A percentile compares a stretch with the other conserved stretches of the same genome.
Evolutionary conservation across 1,140 invertebrate genomes (phyloP).

Genomic region (Papilio xuthus): DNA sequence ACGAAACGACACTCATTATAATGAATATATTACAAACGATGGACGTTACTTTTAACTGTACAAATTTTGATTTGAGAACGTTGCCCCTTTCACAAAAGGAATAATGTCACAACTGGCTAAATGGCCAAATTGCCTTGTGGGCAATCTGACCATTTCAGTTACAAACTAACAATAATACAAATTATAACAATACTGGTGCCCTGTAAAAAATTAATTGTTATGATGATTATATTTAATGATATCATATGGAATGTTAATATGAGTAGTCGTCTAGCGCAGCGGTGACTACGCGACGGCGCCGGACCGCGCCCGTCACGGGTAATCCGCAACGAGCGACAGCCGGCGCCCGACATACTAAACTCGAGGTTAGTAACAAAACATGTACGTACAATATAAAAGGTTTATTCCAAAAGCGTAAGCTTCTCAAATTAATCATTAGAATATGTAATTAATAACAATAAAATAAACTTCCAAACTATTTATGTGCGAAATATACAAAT

Average conservation of each 20-base stretch:
- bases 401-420: slow-evolving; percentile 82
- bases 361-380: slow-evolving; percentile 82
- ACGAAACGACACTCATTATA: slow-evolving; percentile 82
- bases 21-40: slow-evolving; percentile 82
- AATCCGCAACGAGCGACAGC: slow-evolving; percentile 49
- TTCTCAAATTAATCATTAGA: slow-evolving; percentile 77
- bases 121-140: slow-evolving; percentile 78
- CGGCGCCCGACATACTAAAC: slow-evolving; percentile 74
- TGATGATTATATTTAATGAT: slow-evolving; percentile 68
- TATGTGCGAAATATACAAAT: slow-evolving; percentile 82
- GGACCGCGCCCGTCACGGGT: slow-evolving; percentile 64
- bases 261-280: slow-evolving; percentile 77
- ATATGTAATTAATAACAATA: slow-evolving; percentile 70
- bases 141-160: slow-evolving; percentile 78
- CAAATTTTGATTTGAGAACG: slow-evolving; percentile 79
- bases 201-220: slow-evolving; percentile 82
- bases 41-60: slow-evolving; percentile 80
- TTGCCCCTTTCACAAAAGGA: slow-evolving; percentile 83
- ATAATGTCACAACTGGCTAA: slow-evolving; percentile 82
- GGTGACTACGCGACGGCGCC: slow-evolving; percentile 50
- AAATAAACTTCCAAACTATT: slow-evolving; percentile 81
- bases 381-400: slow-evolving; percentile 82
- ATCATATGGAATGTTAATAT: slow-evolving; percentile 54
- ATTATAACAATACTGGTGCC: slow-evolving; percentile 74
- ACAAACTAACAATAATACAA: slow-evolving; percentile 73